Evolutionary conservation across 2,797 vertebrate species (phyloP), one percentile per base, ranked within the genome.

Genomic region (Anisognathus igniventris): DNA sequence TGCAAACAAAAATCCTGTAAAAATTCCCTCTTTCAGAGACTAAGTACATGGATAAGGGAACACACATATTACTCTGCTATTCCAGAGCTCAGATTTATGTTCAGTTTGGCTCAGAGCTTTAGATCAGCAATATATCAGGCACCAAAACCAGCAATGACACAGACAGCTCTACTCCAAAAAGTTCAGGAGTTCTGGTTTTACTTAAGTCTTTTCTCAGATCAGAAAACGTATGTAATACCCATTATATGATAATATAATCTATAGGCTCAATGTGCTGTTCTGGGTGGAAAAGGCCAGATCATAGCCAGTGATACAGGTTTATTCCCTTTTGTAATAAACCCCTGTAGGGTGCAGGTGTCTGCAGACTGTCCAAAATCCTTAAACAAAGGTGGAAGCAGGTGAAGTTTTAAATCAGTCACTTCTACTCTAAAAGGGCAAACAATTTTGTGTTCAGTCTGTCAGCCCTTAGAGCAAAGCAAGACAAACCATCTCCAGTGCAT

Each of bases 331-430:
- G 31, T 4, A 17, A 28, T 53, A 57, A 78, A 16, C 3, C 25
- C n/a, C 17, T 75, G 23, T 25, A 48, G 2, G 1, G 6, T 1
- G 2, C 7, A 37, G 8, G 2, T 65, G 2, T 45, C n/a, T 68
- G 25, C 14, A 40, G 28, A 3, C 23, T 58, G 31, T 48, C 25
- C 15, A 48, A 65, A 33, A 33, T 47, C 12, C 54, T 65, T 58
- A 42, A 56, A 51, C 4, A 73, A 64, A 80, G 65, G 21, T 6
- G 5, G 5, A 65, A 65, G 12, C 10, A 57, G 6, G 8, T 68
- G 27, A 53, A 57, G 8, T 66, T 54, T 76, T 25, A 7, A 31
- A 20, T 68, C 30, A 56, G 7, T 28, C 37, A 2, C 17, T 89
- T 90, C 39, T 19, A 50, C 45, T 39, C 15, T 30, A 39, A 74